Evolutionary conservation across 2,113 vertebrate species (phyloP), one percentile per base, ranked within the genome.

Genomic region (Catharus minimus): DNA sequence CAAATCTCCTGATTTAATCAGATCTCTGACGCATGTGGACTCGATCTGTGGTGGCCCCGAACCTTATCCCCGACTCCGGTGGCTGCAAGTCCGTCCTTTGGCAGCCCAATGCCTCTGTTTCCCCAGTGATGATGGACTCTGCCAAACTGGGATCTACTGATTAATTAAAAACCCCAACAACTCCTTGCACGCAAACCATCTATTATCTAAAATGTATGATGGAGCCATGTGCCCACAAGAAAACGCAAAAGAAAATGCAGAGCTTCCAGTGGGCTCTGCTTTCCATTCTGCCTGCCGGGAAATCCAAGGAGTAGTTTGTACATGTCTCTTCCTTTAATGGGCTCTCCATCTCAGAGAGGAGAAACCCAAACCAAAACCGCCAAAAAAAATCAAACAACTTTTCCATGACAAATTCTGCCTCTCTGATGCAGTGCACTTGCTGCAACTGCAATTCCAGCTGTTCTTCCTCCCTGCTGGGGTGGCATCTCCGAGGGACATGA

Each of bases 31-130:
- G 38, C 66, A 57, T 3, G 2, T 5, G 16, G 5, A 17, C 44
- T 26, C 3, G 0, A n/a, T 47, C 66, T 28, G 46, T 2, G 1
- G 72, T 9, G 5, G 39, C 81, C 50, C 24, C 0, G 0, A 47
- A 57, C 20, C 61, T 74, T 39, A 53, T 39, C 46, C 68, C 28
- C 0, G 1, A 28, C 44, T 38, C 53, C 32, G 26, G 32, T 7
- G 5, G 60, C 67, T 80, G 52, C 7, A 0, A 55, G 52, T 52
- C 56, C 47, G 18, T 58, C 65, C 91, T 52, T 4, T 13, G 17
- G 3, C 10, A 3, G 64, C 30, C 23, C 58, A 0, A 1, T 55
- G 88, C 86, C 80, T 92, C 83, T 61, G 84, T 89, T 90, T 94
- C 57, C 83, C 61, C 53, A 32, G 46, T 0, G 15, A 50, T 24